Base-by-base conservation (phyloP, 2,113 vertebrate genomes). In the Spheniscus mendiculus region DNA sequence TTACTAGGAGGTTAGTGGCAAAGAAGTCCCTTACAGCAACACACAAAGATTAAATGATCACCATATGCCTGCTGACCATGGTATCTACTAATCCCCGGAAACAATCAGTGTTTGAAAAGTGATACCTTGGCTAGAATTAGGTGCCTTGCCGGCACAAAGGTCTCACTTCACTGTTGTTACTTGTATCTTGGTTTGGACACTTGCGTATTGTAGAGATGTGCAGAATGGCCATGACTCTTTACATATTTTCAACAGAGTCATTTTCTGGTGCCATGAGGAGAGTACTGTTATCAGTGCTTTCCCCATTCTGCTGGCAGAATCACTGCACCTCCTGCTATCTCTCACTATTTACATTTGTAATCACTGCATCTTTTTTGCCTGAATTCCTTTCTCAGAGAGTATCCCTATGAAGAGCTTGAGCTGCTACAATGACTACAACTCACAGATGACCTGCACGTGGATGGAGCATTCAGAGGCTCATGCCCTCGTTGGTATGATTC, bases 361-460 rank as follows among this genome's bases (percentile, higher is more conserved):
- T 40, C 23, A 61, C 10, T 59, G 4, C 3, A 25, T 30, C 3
- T 82, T 78, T 53, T 70, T 69, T 52, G 3, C 21, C 36, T 73
- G 21, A 44, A 67, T 82, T 87, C 12, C 36, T 63, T 73, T 87
- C 72, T 50, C 96, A 98, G 98, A 88, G 62, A 98, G 96, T 6
- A 3, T 97, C 67, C 97, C 97, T 2, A 95, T 98, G 97, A 90
- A 98, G 61, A 98, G 95, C 55, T 95, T 99, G 71, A 76, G 32
- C 11, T 99, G 99, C 90, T 86, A 98, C 73, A 99, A 98, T 4
- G 98, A 99, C 97, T 99, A 98, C 82, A 89, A 6, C 4, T 98
- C 97, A 42, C 85, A 74, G 22, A 91, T 98, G 34, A 74, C 72
- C 27, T 99, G 99, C 77, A 97, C 97, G 3, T 99, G 99, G 99